Evolutionary conservation across 37 sponge, comb jelly and placozoan genomes (phyloP).

Genomic region (Corticium candelabrum): DNA sequence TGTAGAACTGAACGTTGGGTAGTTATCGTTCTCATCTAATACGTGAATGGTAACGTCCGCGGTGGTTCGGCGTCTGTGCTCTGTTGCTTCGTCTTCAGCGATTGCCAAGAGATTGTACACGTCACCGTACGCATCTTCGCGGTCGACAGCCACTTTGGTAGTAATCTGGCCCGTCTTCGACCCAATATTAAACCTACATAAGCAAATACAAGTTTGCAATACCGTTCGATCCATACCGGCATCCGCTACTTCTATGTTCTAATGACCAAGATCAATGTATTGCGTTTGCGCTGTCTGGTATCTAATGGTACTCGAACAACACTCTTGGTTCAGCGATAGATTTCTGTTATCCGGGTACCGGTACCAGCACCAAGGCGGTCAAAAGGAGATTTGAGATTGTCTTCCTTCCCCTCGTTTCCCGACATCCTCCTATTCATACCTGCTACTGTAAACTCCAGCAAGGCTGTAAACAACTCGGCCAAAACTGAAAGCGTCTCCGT

Average conservation of each 20-base stretch:
- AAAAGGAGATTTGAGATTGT: too few relatives aligned
- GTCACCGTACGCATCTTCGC: background rate
- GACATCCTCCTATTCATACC: too few relatives aligned
- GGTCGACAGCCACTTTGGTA: background rate
- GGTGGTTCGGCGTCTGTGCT: background rate
- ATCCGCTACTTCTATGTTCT: too few relatives aligned
- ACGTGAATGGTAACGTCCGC: slow-evolving; percentile 30
- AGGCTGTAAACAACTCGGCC: background rate
- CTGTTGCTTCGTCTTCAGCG: background rate
- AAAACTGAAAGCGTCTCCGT: background rate
- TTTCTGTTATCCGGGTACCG: too few relatives aligned
- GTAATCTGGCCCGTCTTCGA: background rate
- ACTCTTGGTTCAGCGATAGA: too few relatives aligned
- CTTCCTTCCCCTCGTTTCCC: too few relatives aligned
- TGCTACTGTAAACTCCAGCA: background rate
- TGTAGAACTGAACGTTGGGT: slow-evolving; percentile 22
- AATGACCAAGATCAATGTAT: too few relatives aligned
- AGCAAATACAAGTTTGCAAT: too few relatives aligned
- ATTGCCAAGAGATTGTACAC: background rate
- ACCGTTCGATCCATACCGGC: too few relatives aligned
- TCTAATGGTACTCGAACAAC: too few relatives aligned
- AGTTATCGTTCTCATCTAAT: slow-evolving; percentile 35
- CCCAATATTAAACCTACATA: background rate
- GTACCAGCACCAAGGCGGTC: too few relatives aligned
- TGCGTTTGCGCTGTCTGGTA: too few relatives aligned